Conservation (phyloP, 2,888 invertebrate species). For the Leptinotarsa rubiginosa region DNA sequence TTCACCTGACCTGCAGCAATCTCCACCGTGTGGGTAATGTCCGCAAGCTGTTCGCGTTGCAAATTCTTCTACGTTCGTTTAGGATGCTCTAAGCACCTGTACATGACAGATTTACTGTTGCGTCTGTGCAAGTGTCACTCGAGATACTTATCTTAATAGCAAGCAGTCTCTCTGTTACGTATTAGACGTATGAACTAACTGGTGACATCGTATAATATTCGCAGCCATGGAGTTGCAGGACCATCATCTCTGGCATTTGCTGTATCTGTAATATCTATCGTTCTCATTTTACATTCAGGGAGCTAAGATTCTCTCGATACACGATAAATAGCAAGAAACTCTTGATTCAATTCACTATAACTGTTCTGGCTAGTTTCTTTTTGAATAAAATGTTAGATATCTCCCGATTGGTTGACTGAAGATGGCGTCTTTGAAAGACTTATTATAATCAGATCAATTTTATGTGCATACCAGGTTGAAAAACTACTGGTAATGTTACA, state of each 20-base stretch:
- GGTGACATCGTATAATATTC: constrained; percentile 16
- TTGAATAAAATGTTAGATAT: too few relatives aligned
- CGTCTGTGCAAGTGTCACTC: constrained; percentile 20
- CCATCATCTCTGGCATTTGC: constrained; percentile 4
- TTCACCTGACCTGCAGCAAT: background rate
- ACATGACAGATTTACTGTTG: constrained; percentile 32
- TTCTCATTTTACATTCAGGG: background rate
- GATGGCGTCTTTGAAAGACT: too few relatives aligned
- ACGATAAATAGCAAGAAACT: background rate
- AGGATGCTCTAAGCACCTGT: constrained; percentile 21
- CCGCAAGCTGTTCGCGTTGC: constrained; percentile 16
- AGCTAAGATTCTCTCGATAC: background rate
- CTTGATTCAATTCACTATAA: background rate
- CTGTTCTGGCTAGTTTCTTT: too few relatives aligned
- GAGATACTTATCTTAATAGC: constrained; percentile 28
- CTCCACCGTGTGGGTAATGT: constrained; percentile 8
- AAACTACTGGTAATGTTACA: too few relatives aligned
- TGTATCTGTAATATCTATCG: background rate
- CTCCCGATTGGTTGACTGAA: too few relatives aligned
- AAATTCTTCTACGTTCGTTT: constrained; percentile 15
- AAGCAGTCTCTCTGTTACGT: constrained; percentile 25
- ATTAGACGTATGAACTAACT: constrained; percentile 16
- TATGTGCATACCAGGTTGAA: too few relatives aligned
- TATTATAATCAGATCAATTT: too few relatives aligned
- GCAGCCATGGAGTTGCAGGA: background rate